These are phyloP conservation scores for Brachirus orientalis DNA, from an alignment of 2,113 vertebrate genomes.

Conservation along the genomic window DNA sequence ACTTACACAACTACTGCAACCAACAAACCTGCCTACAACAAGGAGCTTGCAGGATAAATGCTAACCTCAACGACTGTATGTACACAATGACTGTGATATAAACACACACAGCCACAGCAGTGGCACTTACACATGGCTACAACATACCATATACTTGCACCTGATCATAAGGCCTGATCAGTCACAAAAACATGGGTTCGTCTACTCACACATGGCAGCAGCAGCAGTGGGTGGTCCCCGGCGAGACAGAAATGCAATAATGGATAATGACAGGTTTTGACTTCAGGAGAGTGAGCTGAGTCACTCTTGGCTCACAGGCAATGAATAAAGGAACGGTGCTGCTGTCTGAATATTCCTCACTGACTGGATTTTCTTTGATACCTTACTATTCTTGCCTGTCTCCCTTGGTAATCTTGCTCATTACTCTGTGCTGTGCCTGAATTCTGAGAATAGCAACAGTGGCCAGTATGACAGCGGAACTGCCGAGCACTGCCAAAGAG, in stretches of 20 bases:
- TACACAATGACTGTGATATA: slow-evolving; percentile 8
- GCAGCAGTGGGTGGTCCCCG: slow-evolving; percentile 48
- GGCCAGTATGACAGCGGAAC: slow-evolving; percentile 40
- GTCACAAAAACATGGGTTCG: slow-evolving; percentile 21
- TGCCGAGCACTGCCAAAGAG: slow-evolving; percentile 8
- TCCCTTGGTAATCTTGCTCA: slow-evolving; percentile 68
- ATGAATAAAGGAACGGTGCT: slow-evolving; percentile 74
- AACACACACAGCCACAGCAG: neutral
- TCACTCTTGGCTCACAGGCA: slow-evolving; percentile 60
- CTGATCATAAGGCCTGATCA: too few species aligned
- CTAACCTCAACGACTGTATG: slow-evolving; percentile 11
- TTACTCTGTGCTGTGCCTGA: slow-evolving; percentile 57
- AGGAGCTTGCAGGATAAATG: slow-evolving; percentile 19
- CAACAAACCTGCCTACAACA: slow-evolving; percentile 25
- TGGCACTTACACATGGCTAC: too few species aligned
- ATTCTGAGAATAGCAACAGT: slow-evolving; percentile 53
- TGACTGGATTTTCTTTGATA: slow-evolving; percentile 74
- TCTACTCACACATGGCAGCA: slow-evolving; percentile 37
- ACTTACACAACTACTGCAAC: slow-evolving; percentile 14
- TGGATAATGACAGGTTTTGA: slow-evolving; percentile 76
- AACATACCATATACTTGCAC: too few species aligned
- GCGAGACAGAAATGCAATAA: slow-evolving; percentile 64
- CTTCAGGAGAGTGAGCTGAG: slow-evolving; percentile 76
- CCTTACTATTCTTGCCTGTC: slow-evolving; percentile 65
- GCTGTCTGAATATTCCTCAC: slow-evolving; percentile 59